Evolutionary conservation across 2,797 vertebrate genomes (phyloP), one percentile per base, ranked within the genome.

Genomic region (Adrianichthys oophorus): DNA sequence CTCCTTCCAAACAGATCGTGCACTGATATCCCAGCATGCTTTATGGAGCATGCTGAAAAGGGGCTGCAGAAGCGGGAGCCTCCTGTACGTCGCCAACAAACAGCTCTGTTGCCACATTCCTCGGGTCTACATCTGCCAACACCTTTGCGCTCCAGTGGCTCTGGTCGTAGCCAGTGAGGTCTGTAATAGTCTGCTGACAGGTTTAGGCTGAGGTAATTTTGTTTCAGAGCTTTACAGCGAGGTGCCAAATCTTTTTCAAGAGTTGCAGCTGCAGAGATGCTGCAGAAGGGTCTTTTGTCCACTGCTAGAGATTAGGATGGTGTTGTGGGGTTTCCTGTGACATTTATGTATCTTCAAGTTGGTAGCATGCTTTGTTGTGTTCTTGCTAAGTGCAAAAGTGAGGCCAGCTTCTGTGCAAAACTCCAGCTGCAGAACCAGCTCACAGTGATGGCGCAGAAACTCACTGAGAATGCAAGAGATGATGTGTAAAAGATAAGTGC

Each of bases 131-230:
- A 85, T 92, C 92, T 92, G 91, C 91, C 91, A 93, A 90, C 92
- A 92, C 91, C 90, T 92, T 89, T 82, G 84, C 80, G 90, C 91
- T 89, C 90, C 87, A 83, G 84, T 84, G 88, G 76, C 76, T 87
- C 79, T 86, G 79, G 80, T 67, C 79, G 56, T 89, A 90, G 91
- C 84, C 85, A 75, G 86, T 76, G 77, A 84, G 87, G 87, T 83
- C 85, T 84, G 87, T 91, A 92, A 92, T 87, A 90, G 90, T 87
- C 75, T 90, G 90, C 87, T 93, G 92, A 93, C 90, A 93, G 90
- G 84, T 92, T 91, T 88, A 90, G 90, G 83, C 88, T 90, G 91
- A 91, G 88, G 87, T 90, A 85, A 92, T 91, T 88, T 84, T 79
- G 81, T 91, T 90, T 77, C 86, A 59, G 72, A 78, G 79, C 80